These are phyloP conservation scores for Mellivora capensis DNA, from an alignment of 2,113 vertebrate genomes.

Conservation along the genomic window DNA sequence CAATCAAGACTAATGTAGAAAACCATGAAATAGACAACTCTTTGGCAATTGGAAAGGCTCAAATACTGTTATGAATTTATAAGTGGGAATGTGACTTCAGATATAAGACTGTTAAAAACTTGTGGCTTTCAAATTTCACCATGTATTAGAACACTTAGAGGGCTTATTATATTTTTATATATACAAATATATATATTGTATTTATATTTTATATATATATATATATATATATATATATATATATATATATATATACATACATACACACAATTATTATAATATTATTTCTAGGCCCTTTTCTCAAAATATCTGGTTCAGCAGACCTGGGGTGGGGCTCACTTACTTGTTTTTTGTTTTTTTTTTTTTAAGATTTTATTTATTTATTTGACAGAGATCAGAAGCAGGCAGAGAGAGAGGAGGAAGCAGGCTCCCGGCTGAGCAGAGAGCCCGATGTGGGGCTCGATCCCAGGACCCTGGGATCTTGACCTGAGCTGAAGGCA, in stretches of 20 bases:
- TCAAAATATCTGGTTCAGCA: neutral
- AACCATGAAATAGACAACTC: neutral
- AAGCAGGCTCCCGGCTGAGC: too few species aligned
- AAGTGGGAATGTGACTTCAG: neutral
- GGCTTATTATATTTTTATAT: neutral
- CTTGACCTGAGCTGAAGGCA: too few species aligned
- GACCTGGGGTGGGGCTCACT: neutral
- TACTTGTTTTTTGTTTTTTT: neutral
- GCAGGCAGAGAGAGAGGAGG: too few species aligned
- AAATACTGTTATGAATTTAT: neutral
- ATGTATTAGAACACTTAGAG: neutral
- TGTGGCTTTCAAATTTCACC: neutral
- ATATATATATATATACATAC: too few species aligned
- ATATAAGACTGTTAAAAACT: rapidly evolving
- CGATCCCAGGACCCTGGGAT: too few species aligned
- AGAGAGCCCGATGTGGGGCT: too few species aligned
- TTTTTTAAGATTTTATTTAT: too few species aligned
- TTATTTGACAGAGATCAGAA: too few species aligned
- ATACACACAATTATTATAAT: too few species aligned
- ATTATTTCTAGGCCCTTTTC: neutral
- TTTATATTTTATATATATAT: too few species aligned
- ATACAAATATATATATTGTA: too few species aligned
- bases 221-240: too few species aligned
- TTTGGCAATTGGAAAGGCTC: neutral
- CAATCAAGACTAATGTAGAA: neutral